These are phyloP conservation scores for Echinarachnius parma DNA, from an alignment of 53 echinoderm and acorn worm species.

Conservation along the genomic window DNA sequence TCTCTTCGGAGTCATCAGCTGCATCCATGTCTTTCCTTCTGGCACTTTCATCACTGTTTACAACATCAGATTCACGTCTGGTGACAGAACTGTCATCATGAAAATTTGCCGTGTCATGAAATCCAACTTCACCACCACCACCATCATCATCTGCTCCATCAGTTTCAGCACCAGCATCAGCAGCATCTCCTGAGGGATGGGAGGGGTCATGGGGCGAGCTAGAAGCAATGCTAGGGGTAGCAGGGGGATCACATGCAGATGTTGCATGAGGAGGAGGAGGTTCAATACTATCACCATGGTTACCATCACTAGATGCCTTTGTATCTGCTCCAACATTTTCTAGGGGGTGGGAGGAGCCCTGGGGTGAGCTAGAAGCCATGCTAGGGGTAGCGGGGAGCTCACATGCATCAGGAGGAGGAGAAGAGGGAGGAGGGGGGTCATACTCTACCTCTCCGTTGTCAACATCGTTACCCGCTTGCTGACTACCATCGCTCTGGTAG, in stretches of 20 bases:
- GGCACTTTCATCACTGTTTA: background rate
- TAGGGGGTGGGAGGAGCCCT: no score
- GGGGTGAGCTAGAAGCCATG: constrained; percentile 4
- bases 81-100: no score
- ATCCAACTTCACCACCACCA: no score
- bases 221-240: background rate
- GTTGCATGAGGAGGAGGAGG: background rate
- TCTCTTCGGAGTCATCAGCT: no score
- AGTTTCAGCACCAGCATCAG: no score
- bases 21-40: background rate
- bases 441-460: constrained; percentile 27
- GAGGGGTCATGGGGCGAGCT: background rate
- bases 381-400: background rate
- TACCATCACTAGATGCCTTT: background rate
- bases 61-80: no score
- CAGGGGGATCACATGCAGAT: background rate
- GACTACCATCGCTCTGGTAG: background rate
- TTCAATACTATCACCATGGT: no score
- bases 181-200: no score
- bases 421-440: constrained; percentile 11
- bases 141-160: background rate
- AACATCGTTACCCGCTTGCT: constrained; percentile 1
- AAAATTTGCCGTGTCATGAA: no score
- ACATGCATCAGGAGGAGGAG: constrained; percentile 3
- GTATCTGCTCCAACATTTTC: no score